Conservation (phyloP, 2,888 invertebrate genomes). For the Creontiades dilutus region DNA sequence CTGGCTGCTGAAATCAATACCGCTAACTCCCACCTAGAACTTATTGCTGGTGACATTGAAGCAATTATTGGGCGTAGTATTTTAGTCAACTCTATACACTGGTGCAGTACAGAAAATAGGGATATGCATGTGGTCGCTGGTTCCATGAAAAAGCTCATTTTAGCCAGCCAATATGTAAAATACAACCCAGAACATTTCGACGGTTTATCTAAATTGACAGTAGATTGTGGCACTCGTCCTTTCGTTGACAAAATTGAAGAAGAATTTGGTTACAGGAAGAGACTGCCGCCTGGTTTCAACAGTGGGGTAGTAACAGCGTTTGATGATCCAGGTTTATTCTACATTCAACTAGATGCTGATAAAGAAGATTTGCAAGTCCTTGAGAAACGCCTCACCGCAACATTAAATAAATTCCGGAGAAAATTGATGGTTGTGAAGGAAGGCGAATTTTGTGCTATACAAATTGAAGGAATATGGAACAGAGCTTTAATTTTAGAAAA, state of each 20-base stretch:
- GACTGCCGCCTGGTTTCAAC: background rate
- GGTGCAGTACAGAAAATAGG: background rate
- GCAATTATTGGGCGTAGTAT: background rate
- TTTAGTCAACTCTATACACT: background rate
- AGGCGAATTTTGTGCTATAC: background rate
- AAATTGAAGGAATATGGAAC: constrained; percentile 16
- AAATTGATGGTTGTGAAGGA: background rate
- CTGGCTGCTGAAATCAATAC: background rate
- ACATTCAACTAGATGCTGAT: background rate
- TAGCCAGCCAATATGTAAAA: background rate
- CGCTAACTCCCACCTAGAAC: background rate
- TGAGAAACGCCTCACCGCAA: background rate
- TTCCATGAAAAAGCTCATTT: background rate
- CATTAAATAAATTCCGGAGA: background rate
- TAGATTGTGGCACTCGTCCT: background rate
- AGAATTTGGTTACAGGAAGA: background rate
- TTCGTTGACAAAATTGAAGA: background rate
- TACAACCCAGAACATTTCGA: background rate
- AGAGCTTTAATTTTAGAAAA: background rate
- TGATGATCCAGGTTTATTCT: constrained; percentile 18
- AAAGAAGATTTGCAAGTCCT: background rate
- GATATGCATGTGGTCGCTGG: background rate
- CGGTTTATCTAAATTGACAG: background rate
- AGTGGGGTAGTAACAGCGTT: background rate
- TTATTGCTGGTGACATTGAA: background rate